Base-by-base conservation (phyloP, 2,888 invertebrate species). In the Laothoe populi region DNA sequence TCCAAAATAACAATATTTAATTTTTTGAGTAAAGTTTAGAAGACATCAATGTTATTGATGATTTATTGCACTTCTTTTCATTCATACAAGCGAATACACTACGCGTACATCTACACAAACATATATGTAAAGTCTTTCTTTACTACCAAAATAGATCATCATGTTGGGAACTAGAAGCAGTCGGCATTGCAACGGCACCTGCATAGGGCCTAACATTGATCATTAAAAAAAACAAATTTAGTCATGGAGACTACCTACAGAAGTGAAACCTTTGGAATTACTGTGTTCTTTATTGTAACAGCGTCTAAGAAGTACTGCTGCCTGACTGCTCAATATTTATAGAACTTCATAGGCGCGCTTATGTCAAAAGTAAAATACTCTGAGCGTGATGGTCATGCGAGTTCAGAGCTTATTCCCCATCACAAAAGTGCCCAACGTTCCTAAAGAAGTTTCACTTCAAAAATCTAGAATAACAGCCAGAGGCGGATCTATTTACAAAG, bases 121-220 rank as follows among this genome's bases (percentile, higher is more conserved):
- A 58, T 35, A 23, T 35, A 59, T 26, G 59, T 61, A 59, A 26
- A 64, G 59, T 60, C 60, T 69, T 64, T 70, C 73, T 70, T 66
- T 64, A 66, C 64, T 62, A 65, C 60, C 64, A 46, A 60, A 64
- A 45, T 48, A 73, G 68, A 70, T 66, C 69, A 65, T 42, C 63
- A 65, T 19, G 64, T 65, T 64, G 38, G 35, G 40, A 38, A 60
- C 42, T 61, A 53, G 42, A 26, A 26, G 42, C 53, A 21, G 40
- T 24, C 23, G 57, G 7, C 11, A 16, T 49, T 26, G 11, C 16
- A 19, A 31, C 19, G 19, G 19, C 26, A 4, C 31, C 35, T 53
- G 24, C 26, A 26, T 7, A 35, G 35, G 31, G 35, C 16, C 53
- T 53, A 53, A 35, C 53, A 53, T 19, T 21, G 53, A 53, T 16